Percentiles rank a stretch among this genome's conserved stretches.
These are phyloP conservation scores for Rhodeus uyekii DNA, from an alignment of 2,797 vertebrate species.

Conservation along the genomic window DNA sequence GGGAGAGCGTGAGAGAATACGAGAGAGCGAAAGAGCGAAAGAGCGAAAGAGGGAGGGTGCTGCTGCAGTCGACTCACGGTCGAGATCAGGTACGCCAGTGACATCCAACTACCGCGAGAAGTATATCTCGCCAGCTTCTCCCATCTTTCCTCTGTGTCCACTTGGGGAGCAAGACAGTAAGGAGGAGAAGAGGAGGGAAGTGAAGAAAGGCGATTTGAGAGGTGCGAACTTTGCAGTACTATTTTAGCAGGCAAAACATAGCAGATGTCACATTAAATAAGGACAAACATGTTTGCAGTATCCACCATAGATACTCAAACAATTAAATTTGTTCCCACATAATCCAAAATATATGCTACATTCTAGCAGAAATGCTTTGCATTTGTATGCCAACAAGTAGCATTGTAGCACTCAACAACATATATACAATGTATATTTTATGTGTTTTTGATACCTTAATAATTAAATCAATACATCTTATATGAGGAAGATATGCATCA, in stretches of 20 bases:
- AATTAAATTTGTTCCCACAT: neutral
- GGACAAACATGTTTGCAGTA: neutral
- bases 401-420: neutral
- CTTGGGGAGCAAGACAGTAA: neutral
- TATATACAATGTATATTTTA: neutral
- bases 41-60: conserved; percentile 49
- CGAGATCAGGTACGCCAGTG: conserved; percentile 54
- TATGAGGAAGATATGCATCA: neutral
- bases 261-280: neutral
- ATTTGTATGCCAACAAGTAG: neutral
- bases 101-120: conserved; percentile 56
- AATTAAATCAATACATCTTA: neutral
- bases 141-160: conserved; percentile 48
- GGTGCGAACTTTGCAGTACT: neutral
- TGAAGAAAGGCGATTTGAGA: conserved; percentile 37
- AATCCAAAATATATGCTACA: neutral
- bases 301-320: neutral
- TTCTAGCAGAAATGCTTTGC: neutral
- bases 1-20: conserved; percentile 35
- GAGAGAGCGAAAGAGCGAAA: conserved; percentile 44
- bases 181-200: conserved; percentile 20
- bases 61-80: conserved; percentile 59
- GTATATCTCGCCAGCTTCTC: conserved; percentile 52
- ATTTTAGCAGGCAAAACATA: neutral
- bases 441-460: no score